A percentile compares a stretch with the other conserved stretches of the same genome.
Evolutionary conservation across 37 sponge, comb jelly and placozoan species (phyloP).

Genomic region (Bolinopsis microptera): DNA sequence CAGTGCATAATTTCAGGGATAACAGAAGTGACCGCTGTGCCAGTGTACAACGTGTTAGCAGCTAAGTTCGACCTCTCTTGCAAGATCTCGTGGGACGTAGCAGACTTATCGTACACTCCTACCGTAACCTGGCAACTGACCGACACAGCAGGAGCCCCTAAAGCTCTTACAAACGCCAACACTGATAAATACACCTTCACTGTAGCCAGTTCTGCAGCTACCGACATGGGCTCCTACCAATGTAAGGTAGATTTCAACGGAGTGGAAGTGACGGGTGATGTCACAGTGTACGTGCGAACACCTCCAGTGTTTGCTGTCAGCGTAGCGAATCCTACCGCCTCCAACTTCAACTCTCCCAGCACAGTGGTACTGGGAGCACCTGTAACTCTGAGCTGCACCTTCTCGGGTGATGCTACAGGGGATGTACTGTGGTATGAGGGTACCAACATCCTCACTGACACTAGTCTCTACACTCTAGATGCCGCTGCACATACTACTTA

Average conservation of each 20-base stretch:
- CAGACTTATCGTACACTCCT: background rate
- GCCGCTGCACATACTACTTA: background rate
- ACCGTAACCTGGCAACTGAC: background rate
- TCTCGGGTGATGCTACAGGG: slow-evolving; percentile 10
- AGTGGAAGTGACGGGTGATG: background rate
- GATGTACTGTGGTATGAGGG: background rate
- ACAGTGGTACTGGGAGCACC: background rate
- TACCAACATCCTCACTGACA: background rate
- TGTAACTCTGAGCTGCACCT: background rate
- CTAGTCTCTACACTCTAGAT: background rate
- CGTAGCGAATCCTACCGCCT: background rate
- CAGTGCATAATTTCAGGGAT: too few relatives aligned
- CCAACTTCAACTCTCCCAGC: background rate
- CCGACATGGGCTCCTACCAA: background rate
- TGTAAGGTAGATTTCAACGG: background rate
- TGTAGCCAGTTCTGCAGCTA: background rate
- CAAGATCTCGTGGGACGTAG: background rate
- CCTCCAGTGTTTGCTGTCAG: background rate
- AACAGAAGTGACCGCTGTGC: background rate
- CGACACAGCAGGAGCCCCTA: background rate
- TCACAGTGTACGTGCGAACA: background rate
- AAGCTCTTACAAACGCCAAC: background rate
- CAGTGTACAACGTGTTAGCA: background rate
- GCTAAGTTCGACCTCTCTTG: background rate
- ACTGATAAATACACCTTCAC: background rate